Base-by-base conservation (phyloP, 2,888 invertebrate species). In the Epinotia nisella region DNA sequence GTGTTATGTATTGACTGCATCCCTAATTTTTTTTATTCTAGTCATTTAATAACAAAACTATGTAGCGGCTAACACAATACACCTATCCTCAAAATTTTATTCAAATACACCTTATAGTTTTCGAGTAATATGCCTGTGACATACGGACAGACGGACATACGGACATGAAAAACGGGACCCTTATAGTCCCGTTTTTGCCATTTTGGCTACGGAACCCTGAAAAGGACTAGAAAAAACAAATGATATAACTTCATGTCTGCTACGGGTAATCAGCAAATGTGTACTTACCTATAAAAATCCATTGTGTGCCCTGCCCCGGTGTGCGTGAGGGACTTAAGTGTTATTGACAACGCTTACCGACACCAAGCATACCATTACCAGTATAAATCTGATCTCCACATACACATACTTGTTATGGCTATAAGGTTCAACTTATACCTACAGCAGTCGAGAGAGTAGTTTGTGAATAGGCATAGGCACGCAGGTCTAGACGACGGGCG, bases 401-500 rank as follows among this genome's bases (percentile, higher is more conserved):
- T 49, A 49, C n/a, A 49, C n/a, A 49, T 49, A 35, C 35, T 49
- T 41, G 4, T 49, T 49, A 49, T 49, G 49, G 49, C 49, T 49
- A n/a, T 49, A 49, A 49, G 49, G 49, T 49, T 49, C n/a, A 49
- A 49, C 1, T 49, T 49, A n/a, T 49, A 49, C 15, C 9, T 49
- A n/a, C n/a, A 49, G n/a, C 49, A n/a, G n/a, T 49, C 49, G n/a
- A 49, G 49, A n/a, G 13, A 11, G n/a, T 49, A 49, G 49, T 49
- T 62, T 49, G 15, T 45, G 62, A 62, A 49, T 21, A 62, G 15
- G 45, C 5, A 49, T 21, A 62, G 15, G 45, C 5, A 11, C 10
- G 9, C 17, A 39, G 65, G 72, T 72, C 72, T 72, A 72, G 72
- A 72, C 72, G 70, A 55, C 11, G 55, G 64, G 53, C 9, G 65